Conservation (phyloP, 2,797 vertebrate species). For the Coccyzus lansbergi region DNA sequence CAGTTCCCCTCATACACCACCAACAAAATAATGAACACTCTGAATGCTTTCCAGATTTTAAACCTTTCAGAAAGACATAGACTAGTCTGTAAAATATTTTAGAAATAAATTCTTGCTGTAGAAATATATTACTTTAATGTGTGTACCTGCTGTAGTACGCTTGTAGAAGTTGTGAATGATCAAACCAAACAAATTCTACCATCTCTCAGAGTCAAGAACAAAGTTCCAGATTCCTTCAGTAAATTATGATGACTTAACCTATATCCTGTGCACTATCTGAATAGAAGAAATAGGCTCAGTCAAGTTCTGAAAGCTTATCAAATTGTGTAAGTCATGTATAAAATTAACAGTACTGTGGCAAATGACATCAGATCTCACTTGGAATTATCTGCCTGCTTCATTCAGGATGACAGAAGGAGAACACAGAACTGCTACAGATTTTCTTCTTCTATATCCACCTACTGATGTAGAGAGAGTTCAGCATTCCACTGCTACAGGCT, state of each 20-base stretch:
- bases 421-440: neutral
- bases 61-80: neutral
- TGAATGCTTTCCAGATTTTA: neutral
- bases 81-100: neutral
- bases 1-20: neutral
- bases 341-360: neutral
- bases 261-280: neutral
- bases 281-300: neutral
- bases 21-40: neutral
- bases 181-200: neutral
- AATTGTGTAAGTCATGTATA: neutral
- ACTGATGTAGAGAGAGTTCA: neutral
- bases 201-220: neutral
- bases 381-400: neutral
- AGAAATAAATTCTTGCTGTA: neutral
- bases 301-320: neutral
- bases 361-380: neutral
- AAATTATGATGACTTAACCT: neutral
- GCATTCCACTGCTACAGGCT: neutral
- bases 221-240: neutral
- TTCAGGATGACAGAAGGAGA: neutral
- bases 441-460: neutral
- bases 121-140: neutral
- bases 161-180: neutral
- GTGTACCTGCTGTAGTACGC: neutral